Conservation (phyloP, 2,113 vertebrate genomes). For the Atrichornis clamosus region DNA sequence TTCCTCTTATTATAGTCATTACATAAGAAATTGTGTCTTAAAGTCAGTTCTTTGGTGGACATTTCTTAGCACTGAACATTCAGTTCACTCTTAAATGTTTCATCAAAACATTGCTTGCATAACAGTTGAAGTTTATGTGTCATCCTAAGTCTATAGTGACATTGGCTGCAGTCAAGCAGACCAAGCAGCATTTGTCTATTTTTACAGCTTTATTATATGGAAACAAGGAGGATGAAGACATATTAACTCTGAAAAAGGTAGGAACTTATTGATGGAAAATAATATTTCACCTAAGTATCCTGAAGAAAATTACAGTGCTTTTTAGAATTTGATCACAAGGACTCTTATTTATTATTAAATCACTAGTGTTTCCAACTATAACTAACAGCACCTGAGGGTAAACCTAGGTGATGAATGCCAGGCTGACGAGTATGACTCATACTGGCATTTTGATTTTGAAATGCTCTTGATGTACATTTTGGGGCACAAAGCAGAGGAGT, state of each 20-base stretch:
- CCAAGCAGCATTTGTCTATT: not conserved
- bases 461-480: not conserved
- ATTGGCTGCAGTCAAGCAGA: not conserved
- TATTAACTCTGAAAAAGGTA: not conserved
- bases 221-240: not conserved
- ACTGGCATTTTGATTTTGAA: not conserved
- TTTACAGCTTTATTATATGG: not conserved
- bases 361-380: not conserved
- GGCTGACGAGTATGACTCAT: not conserved
- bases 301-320: not conserved
- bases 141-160: not conserved
- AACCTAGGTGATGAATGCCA: not conserved
- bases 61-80: not conserved
- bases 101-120: not conserved
- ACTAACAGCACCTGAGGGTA: not conserved
- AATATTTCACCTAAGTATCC: not conserved
- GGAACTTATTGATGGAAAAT: not conserved
- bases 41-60: not conserved
- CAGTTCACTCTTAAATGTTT: not conserved
- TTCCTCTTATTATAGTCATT: slow-evolving; percentile 40
- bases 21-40: not conserved
- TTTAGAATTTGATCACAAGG: not conserved
- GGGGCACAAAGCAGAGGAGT: not conserved
- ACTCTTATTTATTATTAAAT: not conserved
- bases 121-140: not conserved